Evolutionary conservation across 2,113 vertebrate genomes (phyloP), one percentile per base, ranked within the genome.

Genomic region (Pachycephala philippinensis): DNA sequence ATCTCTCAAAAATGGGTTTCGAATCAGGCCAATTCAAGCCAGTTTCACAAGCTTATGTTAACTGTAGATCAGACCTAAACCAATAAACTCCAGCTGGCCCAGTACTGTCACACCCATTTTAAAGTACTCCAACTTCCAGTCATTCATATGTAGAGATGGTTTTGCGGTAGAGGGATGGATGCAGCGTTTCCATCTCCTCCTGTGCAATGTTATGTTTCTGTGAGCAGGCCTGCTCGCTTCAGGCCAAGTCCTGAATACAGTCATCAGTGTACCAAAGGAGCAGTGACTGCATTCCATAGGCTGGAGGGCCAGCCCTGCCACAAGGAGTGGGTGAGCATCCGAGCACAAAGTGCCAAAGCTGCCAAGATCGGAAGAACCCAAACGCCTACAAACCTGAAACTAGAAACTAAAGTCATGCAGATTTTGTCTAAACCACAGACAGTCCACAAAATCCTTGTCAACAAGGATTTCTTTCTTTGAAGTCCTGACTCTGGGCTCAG

Each of bases 261-360:
- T 14, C 37, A 52, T 7, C 2, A 1, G 35, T 7, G 56, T 26
- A 57, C 35, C 50, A 64, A 86, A 74, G 69, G 5, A 66, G 19
- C 22, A 49, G 1, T 9, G 70, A 20, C 14, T 0, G 0, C 35
- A 15, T 3, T 42, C 57, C 0, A 0, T 0, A 13, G 47, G 28
- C 40, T 27, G 10, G 13, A 15, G 3, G 0, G 57, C 13, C 75
- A 75, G 52, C 35, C 44, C 57, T 47, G 75, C 24, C 56, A 31
- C 70, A 76, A n/a, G 26, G 5, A 71, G 24, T 0, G 0, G 35
- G 30, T 28, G 13, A 71, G 23, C 66, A 68, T 26, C 50, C 3
- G 2, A 37, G 22, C 49, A 27, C 5, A 3, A 50, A 69, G 45
- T 18, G 37, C 47, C 52, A 50, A 42, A 84, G 47, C 33, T 54